Evolutionary conservation across 2,797 vertebrate genomes (phyloP), one percentile per base, ranked within the genome.

Genomic region (Botia kubotai): DNA sequence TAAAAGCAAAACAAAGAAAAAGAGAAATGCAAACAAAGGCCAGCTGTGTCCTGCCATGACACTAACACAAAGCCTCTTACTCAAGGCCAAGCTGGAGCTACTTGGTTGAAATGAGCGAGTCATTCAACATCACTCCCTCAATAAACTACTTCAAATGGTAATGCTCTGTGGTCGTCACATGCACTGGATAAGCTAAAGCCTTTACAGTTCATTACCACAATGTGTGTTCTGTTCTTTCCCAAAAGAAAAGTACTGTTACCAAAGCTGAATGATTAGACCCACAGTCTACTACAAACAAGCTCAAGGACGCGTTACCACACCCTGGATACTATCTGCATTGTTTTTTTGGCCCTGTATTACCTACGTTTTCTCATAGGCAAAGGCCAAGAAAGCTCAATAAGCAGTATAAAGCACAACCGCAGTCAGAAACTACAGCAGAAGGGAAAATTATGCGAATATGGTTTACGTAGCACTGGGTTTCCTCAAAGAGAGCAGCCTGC

Each of bases 131-230:
- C 66, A 63, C 50, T 75, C 79, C 80, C 81, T 80, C 62, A 83
- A 85, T 82, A 83, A 70, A 81, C 72, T 53, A 43, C 82, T 83
- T 80, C 82, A 82, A 50, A 83, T 84, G 70, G 69, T n/a, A 50
- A 71, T 66, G 23, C 77, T 79, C 77, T 88, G 86, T 91, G 93
- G 90, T 92, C 88, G 92, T 94, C 93, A 93, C 91, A 94, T 91
- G 92, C 88, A 89, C 87, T 88, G 89, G 91, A 91, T 93, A 90
- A 93, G 89, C 90, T 89, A 73, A 75, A 80, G 82, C 89, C 84
- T 89, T 90, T 91, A 88, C 91, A 88, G 91, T 82, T 82, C 85
- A 85, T 74, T 85, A 83, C 86, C 72, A 94, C 93, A 94, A 93
- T 92, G 92, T 80, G 85, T 62, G 89, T 89, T 89, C 92, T 94